Evolutionary conservation across 1,140 invertebrate genomes (phyloP).

Genomic region (Caenorhabditis remanei): DNA sequence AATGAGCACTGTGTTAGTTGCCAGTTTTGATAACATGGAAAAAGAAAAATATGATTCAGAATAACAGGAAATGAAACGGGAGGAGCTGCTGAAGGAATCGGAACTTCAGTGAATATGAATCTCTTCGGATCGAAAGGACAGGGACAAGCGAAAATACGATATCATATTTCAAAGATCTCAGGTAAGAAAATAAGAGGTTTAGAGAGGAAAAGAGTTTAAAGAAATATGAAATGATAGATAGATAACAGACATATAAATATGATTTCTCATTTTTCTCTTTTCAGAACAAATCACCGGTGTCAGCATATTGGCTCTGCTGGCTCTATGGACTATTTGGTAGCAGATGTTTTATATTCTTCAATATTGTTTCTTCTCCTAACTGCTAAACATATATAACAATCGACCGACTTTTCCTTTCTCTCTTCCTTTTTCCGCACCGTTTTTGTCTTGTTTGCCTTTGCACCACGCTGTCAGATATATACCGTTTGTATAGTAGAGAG

Average conservation of each 20-base stretch:
- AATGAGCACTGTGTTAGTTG: conserved; percentile 18
- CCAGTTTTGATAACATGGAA: background rate
- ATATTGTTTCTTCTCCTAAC: background rate
- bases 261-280: background rate
- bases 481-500: conserved; percentile 36
- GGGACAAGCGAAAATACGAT: conserved; percentile 37
- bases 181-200: conserved; percentile 21
- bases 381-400: background rate
- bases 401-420: background rate
- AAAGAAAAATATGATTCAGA: background rate
- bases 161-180: conserved; percentile 46
- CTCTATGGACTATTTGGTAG: background rate
- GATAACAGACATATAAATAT: background rate
- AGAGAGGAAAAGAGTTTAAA: background rate
- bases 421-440: conserved; percentile 28
- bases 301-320: background rate
- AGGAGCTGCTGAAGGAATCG: conserved; percentile 10
- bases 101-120: conserved; percentile 16
- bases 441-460: conserved; percentile 42
- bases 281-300: background rate
- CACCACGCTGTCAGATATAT: conserved; percentile 36
- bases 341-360: background rate
- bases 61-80: conserved; percentile 45
- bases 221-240: background rate
- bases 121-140: background rate